Percentiles rank a stretch among this genome's conserved stretches.
These are phyloP conservation scores for Brachionus angularis DNA, from an alignment of 1,140 invertebrate genomes.

Conservation along the genomic window DNA sequence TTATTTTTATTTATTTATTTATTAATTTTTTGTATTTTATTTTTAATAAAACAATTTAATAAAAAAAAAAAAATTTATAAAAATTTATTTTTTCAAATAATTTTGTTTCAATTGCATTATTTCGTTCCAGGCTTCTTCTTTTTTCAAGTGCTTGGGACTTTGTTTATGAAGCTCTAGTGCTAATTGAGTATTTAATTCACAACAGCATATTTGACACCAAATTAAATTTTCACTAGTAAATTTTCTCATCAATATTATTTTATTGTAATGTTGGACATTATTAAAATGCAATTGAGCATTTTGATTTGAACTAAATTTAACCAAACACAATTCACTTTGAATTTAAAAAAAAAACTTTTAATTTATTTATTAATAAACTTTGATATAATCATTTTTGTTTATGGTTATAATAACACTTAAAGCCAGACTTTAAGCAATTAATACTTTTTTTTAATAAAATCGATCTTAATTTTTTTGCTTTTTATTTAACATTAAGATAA, in stretches of 20 bases:
- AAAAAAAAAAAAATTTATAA: no score
- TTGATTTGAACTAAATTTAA: slow-evolving; percentile 2
- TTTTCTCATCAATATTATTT: slow-evolving; percentile 15
- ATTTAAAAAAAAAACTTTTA: no score
- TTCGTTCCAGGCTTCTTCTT: slow-evolving; percentile 23
- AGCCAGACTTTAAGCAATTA: no score
- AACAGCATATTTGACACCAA: slow-evolving; percentile 41
- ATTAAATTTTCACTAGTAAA: not conserved
- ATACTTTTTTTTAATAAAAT: no score
- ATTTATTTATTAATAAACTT: no score
- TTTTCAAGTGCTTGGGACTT: slow-evolving; percentile 39
- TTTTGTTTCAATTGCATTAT: slow-evolving; percentile 34
- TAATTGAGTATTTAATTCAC: slow-evolving; percentile 32
- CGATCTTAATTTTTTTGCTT: no score
- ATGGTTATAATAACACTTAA: no score
- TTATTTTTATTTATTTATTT: no score
- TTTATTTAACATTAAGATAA: no score
- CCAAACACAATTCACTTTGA: slow-evolving; percentile 39
- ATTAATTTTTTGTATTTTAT: no score
- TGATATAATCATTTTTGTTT: no score
- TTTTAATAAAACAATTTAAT: no score
- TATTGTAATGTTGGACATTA: slow-evolving; percentile 22
- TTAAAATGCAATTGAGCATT: slow-evolving; percentile 34
- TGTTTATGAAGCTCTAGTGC: slow-evolving; percentile 6
- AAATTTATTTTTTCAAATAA: slow-evolving; percentile 17